Conservation (phyloP, 2,113 vertebrate genomes). For the Sigmodon hispidus region DNA sequence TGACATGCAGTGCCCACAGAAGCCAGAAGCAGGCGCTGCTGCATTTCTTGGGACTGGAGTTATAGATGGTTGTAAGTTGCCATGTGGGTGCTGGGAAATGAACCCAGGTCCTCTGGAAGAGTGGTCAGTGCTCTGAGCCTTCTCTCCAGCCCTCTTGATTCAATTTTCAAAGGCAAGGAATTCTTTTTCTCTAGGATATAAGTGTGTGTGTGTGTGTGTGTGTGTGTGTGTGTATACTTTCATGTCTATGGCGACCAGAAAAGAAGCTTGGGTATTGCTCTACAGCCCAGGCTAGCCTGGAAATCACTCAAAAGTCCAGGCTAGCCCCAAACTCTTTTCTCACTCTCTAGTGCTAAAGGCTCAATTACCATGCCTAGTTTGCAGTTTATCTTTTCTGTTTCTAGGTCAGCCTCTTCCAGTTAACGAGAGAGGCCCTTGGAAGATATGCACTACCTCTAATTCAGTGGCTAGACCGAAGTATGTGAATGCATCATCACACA, state of each 20-base stretch:
- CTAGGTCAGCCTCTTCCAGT: rapidly evolving
- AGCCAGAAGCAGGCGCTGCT: neutral
- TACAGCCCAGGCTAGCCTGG: neutral
- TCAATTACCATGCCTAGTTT: neutral
- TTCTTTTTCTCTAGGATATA: neutral
- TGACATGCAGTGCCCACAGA: neutral
- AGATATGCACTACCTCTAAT: neutral
- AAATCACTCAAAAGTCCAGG: neutral
- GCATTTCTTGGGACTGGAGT: neutral
- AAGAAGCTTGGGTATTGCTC: neutral
- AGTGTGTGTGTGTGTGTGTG: neutral
- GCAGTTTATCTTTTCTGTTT: neutral
- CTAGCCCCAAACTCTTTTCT: neutral
- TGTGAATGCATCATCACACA: rapidly evolving
- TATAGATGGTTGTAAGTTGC: neutral
- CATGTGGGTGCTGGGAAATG: neutral
- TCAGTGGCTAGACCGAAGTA: neutral
- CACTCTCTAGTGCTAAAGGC: neutral
- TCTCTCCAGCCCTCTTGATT: neutral
- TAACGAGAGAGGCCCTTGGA: neutral
- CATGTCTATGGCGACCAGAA: neutral
- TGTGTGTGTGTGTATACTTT: neutral
- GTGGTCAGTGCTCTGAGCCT: neutral
- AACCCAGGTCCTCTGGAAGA: neutral
- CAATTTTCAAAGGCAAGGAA: neutral